Percentiles rank a stretch among this genome's conserved stretches.
Conservation (phyloP, 2,797 vertebrate genomes). For the Anguilla megastoma region DNA sequence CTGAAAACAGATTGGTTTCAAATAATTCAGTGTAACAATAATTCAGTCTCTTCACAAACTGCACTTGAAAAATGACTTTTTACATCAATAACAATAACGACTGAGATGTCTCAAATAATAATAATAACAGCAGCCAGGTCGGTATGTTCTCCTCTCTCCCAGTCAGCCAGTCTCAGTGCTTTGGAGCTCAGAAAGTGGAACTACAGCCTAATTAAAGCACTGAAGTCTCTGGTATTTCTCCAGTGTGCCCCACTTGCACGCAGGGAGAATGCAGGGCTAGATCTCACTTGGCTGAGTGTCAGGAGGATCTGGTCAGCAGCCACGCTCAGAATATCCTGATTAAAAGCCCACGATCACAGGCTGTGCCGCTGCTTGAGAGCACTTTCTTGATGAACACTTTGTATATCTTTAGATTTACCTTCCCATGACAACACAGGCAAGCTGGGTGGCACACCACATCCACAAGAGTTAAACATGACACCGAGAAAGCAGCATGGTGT, state of each 20-base stretch:
- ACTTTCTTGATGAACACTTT: background rate
- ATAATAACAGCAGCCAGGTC: background rate
- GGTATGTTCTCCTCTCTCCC: background rate
- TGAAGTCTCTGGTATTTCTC: background rate
- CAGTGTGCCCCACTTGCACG: background rate
- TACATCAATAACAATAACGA: background rate
- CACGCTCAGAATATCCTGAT: background rate
- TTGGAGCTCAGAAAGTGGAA: background rate
- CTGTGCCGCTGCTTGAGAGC: background rate
- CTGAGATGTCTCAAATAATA: background rate
- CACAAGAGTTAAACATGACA: background rate
- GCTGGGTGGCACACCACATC: background rate
- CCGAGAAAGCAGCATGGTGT: background rate
- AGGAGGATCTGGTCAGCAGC: slow-evolving; percentile 3
- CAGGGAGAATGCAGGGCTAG: slow-evolving; percentile 12
- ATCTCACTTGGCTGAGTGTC: background rate
- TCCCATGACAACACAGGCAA: background rate
- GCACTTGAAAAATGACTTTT: background rate
- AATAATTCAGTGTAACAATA: background rate
- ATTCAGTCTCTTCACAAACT: background rate
- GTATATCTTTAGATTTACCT: slow-evolving; percentile 2
- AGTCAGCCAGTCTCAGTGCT: background rate
- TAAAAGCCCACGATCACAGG: slow-evolving; percentile 8
- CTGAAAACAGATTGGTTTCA: background rate
- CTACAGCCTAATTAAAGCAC: slow-evolving; percentile 6